Percentiles rank a stretch among this genome's conserved stretches.
These are phyloP conservation scores for Gallinago jamesoni DNA, from an alignment of 2,113 vertebrate species.

Conservation along the genomic window DNA sequence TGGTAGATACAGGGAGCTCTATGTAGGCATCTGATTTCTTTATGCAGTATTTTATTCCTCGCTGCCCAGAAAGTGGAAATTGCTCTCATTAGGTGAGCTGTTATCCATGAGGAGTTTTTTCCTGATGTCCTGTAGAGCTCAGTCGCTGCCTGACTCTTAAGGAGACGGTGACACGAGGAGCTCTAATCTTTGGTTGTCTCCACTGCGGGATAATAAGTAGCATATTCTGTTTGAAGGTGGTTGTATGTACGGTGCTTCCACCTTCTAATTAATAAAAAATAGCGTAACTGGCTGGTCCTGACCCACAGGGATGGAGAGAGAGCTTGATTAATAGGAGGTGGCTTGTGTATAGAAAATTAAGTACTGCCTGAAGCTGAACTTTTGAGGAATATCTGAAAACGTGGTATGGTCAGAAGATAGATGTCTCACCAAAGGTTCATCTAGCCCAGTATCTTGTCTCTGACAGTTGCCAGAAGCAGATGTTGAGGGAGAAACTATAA, in stretches of 20 bases:
- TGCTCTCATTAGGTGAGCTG: not conserved
- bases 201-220: not conserved
- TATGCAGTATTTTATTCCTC: not conserved
- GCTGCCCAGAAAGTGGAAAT: not conserved
- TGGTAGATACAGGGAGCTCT: not conserved
- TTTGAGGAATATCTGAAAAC: not conserved
- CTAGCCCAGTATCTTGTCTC: not conserved
- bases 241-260: not conserved
- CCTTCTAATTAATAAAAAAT: not conserved
- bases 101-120: not conserved
- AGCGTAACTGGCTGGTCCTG: not conserved
- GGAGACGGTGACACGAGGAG: fast-evolving
- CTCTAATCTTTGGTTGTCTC: not conserved
- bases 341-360: not conserved
- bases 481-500: not conserved
- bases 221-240: not conserved
- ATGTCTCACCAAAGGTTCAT: not conserved
- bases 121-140: not conserved
- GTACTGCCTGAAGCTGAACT: not conserved
- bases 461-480: not conserved
- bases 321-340: not conserved
- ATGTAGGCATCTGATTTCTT: not conserved
- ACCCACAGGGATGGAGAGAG: not conserved
- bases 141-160: not conserved
- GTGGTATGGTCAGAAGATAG: not conserved